Evolutionary conservation across 2,888 invertebrate genomes (phyloP), one percentile per base, ranked within the genome.

Genomic region (Cryptocephalus primarius): DNA sequence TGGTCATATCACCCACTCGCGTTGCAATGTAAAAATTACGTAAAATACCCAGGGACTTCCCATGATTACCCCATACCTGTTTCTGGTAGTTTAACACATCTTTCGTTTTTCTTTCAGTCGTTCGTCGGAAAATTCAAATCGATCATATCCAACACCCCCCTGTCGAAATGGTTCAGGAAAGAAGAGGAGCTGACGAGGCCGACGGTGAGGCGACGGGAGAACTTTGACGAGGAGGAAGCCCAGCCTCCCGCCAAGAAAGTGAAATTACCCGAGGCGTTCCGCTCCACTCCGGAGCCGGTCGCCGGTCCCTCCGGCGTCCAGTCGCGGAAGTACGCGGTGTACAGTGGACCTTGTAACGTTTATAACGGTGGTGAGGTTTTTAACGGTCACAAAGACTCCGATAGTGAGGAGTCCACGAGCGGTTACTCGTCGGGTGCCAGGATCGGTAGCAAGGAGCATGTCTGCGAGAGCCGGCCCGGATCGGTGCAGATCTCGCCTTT

Each of bases 111-210:
- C 55, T 76, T 76, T 41, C 73, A 84, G 83, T 83, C 84, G 14
- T 80, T 85, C 65, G 80, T 83, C 49, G 77, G 76, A 62, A 82
- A 80, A 73, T 76, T 84, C 45, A 78, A 79, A 54, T 77, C 78
- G 47, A 68, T 83, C 33, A 72, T 84, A 44, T 61, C 48, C 57
- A 81, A 82, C 13, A 74, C 78, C 45, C 74, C 77, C 32, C 66
- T 79, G 47, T 73, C 73, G 6, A 77, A 74, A 57, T 78, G 78
- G 77, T 77, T 78, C 49, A 56, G 64, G 13, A 62, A 54, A 41
- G 57, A 53, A 22, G 60, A 59, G 40, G 57, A 60, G 33, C 53
- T 53, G 32, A 51, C 45, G 31, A 45, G 56, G 33, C 48, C 51
- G 36, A 63, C 70, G 22, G 65, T 67, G 46, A 62, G 68, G 10